Conservation (phyloP, 2,797 vertebrate genomes). For the Microhierax caerulescens region DNA sequence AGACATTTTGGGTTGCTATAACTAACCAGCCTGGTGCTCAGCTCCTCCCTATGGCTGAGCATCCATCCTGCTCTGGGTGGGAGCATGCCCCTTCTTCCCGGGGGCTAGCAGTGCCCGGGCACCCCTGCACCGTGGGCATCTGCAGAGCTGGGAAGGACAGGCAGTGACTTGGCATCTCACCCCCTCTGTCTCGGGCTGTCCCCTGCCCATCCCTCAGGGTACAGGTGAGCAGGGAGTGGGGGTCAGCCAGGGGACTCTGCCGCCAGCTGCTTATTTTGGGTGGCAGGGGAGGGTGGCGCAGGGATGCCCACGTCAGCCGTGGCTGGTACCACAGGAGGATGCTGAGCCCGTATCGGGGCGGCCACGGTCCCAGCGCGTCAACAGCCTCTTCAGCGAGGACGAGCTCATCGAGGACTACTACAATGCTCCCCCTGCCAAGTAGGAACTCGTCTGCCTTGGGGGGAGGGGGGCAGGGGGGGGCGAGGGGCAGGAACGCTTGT, state of each 20-base stretch:
- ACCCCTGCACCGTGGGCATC: background rate
- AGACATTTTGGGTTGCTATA: background rate
- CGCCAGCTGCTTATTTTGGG: background rate
- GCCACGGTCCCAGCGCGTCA: background rate
- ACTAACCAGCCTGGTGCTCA: background rate
- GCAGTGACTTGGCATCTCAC: background rate
- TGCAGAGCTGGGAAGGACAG: background rate
- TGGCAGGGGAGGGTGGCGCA: no score
- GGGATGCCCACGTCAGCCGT: background rate
- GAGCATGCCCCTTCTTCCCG: background rate
- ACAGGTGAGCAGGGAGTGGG: background rate
- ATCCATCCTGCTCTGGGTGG: background rate
- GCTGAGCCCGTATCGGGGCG: background rate
- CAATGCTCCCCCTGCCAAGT: constrained; percentile 38
- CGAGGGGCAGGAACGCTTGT: no score
- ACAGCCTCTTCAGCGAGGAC: constrained; percentile 74
- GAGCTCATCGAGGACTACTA: constrained; percentile 55
- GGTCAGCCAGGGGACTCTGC: background rate
- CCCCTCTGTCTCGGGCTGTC: background rate
- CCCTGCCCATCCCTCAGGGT: background rate
- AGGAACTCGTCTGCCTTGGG: background rate
- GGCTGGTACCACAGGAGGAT: constrained; percentile 45
- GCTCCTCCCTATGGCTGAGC: background rate
- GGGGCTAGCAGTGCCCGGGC: background rate
- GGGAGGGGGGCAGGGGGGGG: no score